Evolutionary conservation across 2,888 invertebrate species (phyloP).

Genomic region (Uloborus plumipes): DNA sequence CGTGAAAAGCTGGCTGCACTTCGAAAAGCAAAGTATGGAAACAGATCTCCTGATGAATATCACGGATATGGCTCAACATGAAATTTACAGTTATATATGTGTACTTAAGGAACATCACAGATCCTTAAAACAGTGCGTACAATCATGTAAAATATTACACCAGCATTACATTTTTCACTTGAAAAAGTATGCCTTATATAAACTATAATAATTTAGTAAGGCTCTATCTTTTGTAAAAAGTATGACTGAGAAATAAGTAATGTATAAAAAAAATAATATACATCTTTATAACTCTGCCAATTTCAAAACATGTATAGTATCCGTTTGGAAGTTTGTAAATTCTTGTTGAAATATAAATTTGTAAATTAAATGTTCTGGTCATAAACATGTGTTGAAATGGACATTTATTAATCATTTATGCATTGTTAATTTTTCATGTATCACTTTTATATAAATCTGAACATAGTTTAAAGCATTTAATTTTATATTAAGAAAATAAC

Average conservation of each 20-base stretch:
- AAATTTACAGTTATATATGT: slow-evolving; percentile 9
- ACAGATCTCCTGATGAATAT: slow-evolving; percentile 67
- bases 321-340: slow-evolving; percentile 37
- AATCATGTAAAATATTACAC: slow-evolving; percentile 4
- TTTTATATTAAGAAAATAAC: background rate
- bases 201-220: slow-evolving; percentile 30
- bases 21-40: slow-evolving; percentile 89
- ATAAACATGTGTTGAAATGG: background rate
- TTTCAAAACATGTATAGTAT: slow-evolving; percentile 39
- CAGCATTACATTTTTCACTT: slow-evolving; percentile 6
- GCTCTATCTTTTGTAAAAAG: slow-evolving; percentile 58
- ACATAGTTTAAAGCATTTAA: background rate
- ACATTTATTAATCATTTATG: slow-evolving; percentile 54
- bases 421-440: slow-evolving; percentile 27
- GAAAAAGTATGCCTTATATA: slow-evolving; percentile 36
- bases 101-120: slow-evolving; percentile 8
- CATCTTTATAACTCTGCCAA: background rate
- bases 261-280: slow-evolving; percentile 6
- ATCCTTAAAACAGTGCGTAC: background rate
- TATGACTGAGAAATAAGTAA: background rate
- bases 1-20: slow-evolving; percentile 90
- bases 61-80: slow-evolving; percentile 66
- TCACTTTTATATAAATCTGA: background rate
- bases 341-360: slow-evolving; percentile 41
- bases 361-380: slow-evolving; percentile 27